phyloP scores from a whole-genome alignment of 2,797 vertebrate species.

The Clarias fuscus region DNA sequence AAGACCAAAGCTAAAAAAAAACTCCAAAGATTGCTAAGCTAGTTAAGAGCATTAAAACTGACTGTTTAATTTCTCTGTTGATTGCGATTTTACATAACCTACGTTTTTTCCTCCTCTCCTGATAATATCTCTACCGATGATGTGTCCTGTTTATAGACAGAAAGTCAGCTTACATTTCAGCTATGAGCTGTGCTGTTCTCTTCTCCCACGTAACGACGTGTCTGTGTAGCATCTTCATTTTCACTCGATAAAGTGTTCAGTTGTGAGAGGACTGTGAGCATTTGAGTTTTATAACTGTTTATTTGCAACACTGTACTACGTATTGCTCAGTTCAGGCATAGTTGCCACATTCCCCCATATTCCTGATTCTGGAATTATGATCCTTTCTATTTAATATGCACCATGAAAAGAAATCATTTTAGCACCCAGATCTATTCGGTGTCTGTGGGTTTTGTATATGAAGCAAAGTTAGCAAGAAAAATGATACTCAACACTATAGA shows the following conservation, averaged over 20 bases:
- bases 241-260: background rate
- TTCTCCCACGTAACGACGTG: background rate
- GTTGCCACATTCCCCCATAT: background rate
- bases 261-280: background rate
- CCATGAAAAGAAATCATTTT: background rate
- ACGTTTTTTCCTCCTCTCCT: background rate
- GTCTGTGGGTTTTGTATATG: background rate
- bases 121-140: background rate
- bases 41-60: background rate
- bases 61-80: background rate
- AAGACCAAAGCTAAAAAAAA: background rate
- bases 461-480: background rate
- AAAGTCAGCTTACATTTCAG: background rate
- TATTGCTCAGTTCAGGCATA: background rate
- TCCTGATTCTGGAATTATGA: background rate
- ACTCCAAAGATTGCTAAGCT: background rate
- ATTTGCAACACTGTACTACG: no score
- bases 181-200: background rate
- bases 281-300: background rate
- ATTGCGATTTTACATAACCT: background rate
- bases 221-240: constrained; percentile 3
- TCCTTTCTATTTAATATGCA: background rate
- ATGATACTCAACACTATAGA: background rate
- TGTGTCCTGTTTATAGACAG: background rate
- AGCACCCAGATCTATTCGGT: background rate